phyloP scores from a whole-genome alignment of 2,888 invertebrate species.

The Geotrupes spiniger region DNA sequence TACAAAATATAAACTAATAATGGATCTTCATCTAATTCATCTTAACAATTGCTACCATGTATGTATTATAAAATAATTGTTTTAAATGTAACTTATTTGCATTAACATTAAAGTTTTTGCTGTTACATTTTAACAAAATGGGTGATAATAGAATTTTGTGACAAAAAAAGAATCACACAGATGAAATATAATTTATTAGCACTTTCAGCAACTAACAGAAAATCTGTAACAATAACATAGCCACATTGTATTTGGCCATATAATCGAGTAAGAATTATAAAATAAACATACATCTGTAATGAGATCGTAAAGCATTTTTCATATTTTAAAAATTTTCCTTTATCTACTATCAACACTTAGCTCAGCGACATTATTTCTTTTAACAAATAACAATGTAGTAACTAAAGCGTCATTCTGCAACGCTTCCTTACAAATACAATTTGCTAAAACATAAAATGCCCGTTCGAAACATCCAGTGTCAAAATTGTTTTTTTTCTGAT shows the following conservation, averaged over 20 bases:
- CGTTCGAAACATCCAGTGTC: too few species aligned
- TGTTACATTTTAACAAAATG: too few species aligned
- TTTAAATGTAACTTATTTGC: not conserved
- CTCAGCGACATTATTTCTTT: too few species aligned
- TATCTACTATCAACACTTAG: not conserved
- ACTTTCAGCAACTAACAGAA: not conserved
- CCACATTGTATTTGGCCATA: too few species aligned
- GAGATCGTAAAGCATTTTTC: not conserved
- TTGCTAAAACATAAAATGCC: not conserved
- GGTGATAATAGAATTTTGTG: not conserved
- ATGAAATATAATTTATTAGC: conserved; percentile 3
- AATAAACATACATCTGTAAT: not conserved
- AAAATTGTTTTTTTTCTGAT: too few species aligned
- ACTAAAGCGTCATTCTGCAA: too few species aligned
- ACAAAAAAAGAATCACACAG: not conserved
- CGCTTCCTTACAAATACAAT: not conserved
- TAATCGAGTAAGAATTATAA: not conserved
- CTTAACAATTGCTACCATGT: too few species aligned
- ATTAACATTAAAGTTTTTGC: too few species aligned
- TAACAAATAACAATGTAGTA: too few species aligned
- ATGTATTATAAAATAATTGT: too few species aligned
- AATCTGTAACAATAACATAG: conserved; percentile 1
- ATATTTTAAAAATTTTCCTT: not conserved
- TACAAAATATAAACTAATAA: too few species aligned
- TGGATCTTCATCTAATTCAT: too few species aligned